A percentile compares a stretch with the other conserved stretches of the same genome.
Conservation (phyloP, 1,140 invertebrate species). For the Ooceraea biroi region DNA sequence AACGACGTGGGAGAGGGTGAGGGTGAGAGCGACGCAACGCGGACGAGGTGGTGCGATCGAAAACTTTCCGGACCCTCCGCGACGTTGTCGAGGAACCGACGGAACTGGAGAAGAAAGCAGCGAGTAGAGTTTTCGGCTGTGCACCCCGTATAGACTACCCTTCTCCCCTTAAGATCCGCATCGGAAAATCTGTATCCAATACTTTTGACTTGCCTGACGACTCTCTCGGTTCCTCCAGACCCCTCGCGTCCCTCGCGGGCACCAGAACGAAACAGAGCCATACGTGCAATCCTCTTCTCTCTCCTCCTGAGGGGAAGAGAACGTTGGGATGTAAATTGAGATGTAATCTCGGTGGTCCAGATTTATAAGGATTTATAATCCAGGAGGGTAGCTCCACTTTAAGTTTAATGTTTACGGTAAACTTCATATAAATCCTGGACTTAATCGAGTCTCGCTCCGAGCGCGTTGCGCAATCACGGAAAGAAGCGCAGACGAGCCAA, state of each 20-base stretch:
- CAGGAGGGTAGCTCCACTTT: not conserved
- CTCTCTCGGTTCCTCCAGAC: not conserved
- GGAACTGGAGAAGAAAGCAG: not conserved
- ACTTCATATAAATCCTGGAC: not conserved
- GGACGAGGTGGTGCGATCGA: slow-evolving; percentile 41
- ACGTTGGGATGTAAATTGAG: not conserved
- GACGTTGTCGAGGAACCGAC: slow-evolving; percentile 15
- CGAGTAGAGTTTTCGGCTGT: not conserved
- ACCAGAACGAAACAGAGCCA: not conserved
- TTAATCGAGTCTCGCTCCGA: slow-evolving; percentile 12
- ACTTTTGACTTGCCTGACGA: slow-evolving; percentile 23
- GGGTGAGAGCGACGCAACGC: slow-evolving; percentile 7
- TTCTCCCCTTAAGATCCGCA: slow-evolving; percentile 32
- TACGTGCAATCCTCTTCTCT: not conserved
- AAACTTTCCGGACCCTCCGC: slow-evolving; percentile 39
- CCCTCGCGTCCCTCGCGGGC: not conserved
- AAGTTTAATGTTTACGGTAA: not conserved
- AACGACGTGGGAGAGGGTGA: not conserved
- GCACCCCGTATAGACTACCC: slow-evolving; percentile 8
- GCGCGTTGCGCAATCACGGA: slow-evolving; percentile 3
- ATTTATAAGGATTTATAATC: not conserved
- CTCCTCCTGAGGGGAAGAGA: not conserved
- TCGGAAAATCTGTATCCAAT: slow-evolving; percentile 20
- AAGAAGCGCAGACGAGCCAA: not conserved
- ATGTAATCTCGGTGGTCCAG: not conserved